Conservation (phyloP, 1,140 invertebrate species). For the Heliconius hewitsoni region DNA sequence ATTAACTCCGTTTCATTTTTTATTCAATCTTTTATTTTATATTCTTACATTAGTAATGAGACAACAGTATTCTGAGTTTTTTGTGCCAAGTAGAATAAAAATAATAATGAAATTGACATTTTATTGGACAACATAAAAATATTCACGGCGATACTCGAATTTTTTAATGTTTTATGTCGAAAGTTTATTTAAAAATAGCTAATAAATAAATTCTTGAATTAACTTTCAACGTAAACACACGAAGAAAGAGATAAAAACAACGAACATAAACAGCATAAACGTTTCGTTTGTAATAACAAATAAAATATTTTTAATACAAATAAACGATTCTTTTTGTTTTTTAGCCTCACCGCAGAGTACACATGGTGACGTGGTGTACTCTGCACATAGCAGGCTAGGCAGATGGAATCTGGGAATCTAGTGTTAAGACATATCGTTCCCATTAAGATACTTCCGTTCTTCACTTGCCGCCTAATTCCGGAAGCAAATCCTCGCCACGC, state of each 20-base stretch:
- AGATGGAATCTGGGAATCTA: too few relatives aligned
- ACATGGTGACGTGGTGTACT: too few relatives aligned
- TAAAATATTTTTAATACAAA: not conserved
- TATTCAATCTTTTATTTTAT: not conserved
- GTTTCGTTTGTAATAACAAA: slow-evolving; percentile 6
- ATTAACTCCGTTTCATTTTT: slow-evolving; percentile 18
- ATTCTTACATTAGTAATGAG: not conserved
- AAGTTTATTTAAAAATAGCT: not conserved
- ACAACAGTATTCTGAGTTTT: not conserved
- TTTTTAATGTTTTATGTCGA: not conserved
- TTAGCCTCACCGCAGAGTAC: too few relatives aligned
- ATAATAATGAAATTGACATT: slow-evolving; percentile 5
- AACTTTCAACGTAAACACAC: not conserved
- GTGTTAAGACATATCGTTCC: too few relatives aligned
- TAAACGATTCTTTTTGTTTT: too few relatives aligned
- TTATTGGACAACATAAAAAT: not conserved
- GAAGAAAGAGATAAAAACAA: not conserved
- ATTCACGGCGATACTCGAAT: not conserved
- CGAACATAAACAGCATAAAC: not conserved
- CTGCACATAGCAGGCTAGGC: too few relatives aligned
- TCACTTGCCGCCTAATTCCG: too few relatives aligned
- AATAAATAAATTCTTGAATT: not conserved
- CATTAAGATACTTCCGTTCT: too few relatives aligned
- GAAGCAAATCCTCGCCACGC: too few relatives aligned
- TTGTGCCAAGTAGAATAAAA: not conserved